phyloP scores from a whole-genome alignment of 2,113 vertebrate species.

The Alligator sinensis region DNA sequence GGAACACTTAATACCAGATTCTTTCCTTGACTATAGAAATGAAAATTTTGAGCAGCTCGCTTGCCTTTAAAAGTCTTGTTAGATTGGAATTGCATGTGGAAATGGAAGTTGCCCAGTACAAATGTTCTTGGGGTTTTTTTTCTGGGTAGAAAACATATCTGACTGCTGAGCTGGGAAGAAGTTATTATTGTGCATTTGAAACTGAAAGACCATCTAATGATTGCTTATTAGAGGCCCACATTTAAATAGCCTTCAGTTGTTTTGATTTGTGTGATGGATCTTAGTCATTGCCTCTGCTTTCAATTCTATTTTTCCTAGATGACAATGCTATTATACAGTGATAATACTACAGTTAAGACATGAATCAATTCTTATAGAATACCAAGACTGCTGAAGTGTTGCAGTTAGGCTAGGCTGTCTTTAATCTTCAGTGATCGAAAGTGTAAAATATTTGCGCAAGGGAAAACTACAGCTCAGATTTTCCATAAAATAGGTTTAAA shows the following conservation, averaged over 20 bases:
- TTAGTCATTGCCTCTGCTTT: neutral
- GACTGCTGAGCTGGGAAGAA: neutral
- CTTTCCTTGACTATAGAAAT: neutral
- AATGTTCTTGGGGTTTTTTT: neutral
- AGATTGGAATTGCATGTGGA: neutral
- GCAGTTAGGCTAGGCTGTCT: neutral
- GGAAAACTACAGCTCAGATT: conserved; percentile 10
- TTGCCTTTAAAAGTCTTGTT: neutral
- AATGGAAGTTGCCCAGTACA: neutral
- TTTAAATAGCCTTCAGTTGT: neutral
- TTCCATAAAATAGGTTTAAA: conserved; percentile 5
- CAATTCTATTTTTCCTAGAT: neutral
- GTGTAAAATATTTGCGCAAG: conserved; percentile 15
- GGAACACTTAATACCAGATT: neutral
- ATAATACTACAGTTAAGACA: neutral
- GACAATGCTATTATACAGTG: neutral
- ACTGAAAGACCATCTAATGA: neutral
- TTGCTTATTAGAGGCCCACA: fast-evolving
- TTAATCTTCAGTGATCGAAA: conserved; percentile 50
- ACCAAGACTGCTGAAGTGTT: neutral
- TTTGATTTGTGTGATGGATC: neutral
- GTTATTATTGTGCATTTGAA: neutral
- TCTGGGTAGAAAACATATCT: neutral
- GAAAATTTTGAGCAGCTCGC: neutral
- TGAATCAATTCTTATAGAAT: neutral